Percentiles rank a stretch among this genome's conserved stretches.
These are phyloP conservation scores for Centrocercus urophasianus DNA, from an alignment of 2,113 vertebrate genomes.

Conservation along the genomic window DNA sequence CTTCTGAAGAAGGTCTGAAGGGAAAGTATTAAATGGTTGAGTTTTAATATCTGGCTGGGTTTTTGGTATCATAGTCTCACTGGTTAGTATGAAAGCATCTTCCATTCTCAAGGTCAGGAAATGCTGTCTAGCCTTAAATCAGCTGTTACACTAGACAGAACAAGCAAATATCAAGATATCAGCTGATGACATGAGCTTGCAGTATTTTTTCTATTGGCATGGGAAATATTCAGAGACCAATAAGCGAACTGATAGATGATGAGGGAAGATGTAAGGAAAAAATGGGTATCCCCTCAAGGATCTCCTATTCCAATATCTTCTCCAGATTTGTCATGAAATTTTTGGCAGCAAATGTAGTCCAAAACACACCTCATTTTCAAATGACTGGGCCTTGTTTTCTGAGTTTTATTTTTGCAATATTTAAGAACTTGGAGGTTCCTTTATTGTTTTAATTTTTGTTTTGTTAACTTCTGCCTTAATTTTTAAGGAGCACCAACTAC, in stretches of 20 bases:
- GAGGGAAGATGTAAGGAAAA: background rate
- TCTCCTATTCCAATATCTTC: background rate
- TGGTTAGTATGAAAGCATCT: background rate
- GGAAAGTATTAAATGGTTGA: background rate
- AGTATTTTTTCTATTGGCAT: background rate
- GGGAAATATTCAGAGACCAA: background rate
- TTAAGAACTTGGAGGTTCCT: background rate
- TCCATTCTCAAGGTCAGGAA: slow-evolving; percentile 21
- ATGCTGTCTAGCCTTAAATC: slow-evolving; percentile 1
- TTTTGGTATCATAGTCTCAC: background rate
- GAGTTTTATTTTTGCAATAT: background rate
- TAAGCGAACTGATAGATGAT: background rate
- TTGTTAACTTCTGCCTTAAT: slow-evolving; percentile 38
- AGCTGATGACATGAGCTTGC: background rate
- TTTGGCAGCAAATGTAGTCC: background rate
- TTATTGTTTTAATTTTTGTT: background rate
- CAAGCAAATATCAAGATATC: background rate
- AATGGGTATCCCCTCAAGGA: background rate
- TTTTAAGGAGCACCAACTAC: slow-evolving; percentile 29
- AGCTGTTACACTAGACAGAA: background rate
- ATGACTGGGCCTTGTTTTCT: background rate
- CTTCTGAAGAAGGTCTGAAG: background rate
- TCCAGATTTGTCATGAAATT: background rate
- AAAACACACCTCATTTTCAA: background rate
- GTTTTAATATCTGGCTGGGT: background rate